phyloP scores from a whole-genome alignment of 2,113 vertebrate species.

The Gallinago jamesoni region DNA sequence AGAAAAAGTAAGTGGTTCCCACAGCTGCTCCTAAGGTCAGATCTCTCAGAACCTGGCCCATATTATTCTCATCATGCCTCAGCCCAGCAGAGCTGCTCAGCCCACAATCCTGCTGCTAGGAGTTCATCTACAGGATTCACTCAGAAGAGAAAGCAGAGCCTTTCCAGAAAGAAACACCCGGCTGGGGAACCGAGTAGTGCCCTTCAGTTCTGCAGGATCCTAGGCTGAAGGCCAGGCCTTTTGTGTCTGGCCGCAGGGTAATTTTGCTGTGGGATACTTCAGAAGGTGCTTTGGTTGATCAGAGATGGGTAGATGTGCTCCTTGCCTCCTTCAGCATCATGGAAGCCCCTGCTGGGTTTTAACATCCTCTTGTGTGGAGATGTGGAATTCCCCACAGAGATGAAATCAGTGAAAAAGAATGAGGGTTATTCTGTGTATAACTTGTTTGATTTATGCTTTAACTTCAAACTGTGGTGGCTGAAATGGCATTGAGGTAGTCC shows the following conservation, averaged over 20 bases:
- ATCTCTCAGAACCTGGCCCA: not conserved
- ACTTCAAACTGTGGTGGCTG: not conserved
- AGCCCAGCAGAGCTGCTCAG: not conserved
- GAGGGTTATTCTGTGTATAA: not conserved
- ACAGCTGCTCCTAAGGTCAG: not conserved
- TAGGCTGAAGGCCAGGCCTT: not conserved
- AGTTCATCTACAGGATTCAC: not conserved
- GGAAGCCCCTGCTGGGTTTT: not conserved
- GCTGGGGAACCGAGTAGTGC: not conserved
- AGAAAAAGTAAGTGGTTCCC: not conserved
- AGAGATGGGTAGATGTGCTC: not conserved
- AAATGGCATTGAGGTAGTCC: not conserved
- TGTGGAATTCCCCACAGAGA: not conserved
- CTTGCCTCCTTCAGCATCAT: not conserved
- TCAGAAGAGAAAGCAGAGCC: not conserved
- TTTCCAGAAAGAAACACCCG: not conserved
- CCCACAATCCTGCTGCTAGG: not conserved
- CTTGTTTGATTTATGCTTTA: not conserved
- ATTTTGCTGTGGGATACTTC: not conserved
- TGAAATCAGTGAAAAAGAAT: not conserved
- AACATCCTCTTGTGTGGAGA: not conserved
- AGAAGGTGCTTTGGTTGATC: not conserved
- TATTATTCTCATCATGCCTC: not conserved
- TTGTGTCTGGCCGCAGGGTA: not conserved
- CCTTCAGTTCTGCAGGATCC: not conserved